Conservation (phyloP, 2,888 invertebrate genomes). For the Epinotia bilunana region DNA sequence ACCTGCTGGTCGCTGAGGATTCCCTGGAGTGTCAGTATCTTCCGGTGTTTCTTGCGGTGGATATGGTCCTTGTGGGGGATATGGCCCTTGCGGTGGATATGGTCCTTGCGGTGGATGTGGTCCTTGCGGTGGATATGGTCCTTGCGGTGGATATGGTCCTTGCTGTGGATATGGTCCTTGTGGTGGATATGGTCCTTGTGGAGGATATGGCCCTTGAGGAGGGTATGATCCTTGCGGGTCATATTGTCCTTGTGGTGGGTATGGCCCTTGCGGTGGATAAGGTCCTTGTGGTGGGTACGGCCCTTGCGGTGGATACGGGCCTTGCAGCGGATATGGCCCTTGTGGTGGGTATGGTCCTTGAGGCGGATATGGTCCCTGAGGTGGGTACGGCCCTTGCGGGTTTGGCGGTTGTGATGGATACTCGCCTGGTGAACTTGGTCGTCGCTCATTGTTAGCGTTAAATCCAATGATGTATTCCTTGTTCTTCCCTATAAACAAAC, state of each 20-base stretch:
- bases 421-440: not conserved
- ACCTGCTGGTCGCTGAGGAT: too few relatives aligned
- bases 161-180: not conserved
- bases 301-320: not conserved
- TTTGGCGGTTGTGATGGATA: not conserved
- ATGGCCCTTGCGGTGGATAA: not conserved
- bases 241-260: not conserved
- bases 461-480: not conserved
- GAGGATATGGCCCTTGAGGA: not conserved
- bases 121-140: not conserved
- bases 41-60: not conserved
- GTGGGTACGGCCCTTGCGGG: not conserved
- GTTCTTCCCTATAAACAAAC: slow-evolving; percentile 1
- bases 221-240: not conserved
- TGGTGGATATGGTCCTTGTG: not conserved
- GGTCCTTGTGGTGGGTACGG: not conserved
- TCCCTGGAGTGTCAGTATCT: not conserved
- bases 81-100: not conserved
- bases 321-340: slow-evolving; percentile 2
- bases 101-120: not conserved
- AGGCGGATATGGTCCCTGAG: not conserved
- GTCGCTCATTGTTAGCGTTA: not conserved
- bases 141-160: not conserved
- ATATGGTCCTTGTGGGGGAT: not conserved
- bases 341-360: not conserved